Base-by-base conservation (phyloP, 2,888 invertebrate genomes). In the Drosophila kambysellisi region DNA sequence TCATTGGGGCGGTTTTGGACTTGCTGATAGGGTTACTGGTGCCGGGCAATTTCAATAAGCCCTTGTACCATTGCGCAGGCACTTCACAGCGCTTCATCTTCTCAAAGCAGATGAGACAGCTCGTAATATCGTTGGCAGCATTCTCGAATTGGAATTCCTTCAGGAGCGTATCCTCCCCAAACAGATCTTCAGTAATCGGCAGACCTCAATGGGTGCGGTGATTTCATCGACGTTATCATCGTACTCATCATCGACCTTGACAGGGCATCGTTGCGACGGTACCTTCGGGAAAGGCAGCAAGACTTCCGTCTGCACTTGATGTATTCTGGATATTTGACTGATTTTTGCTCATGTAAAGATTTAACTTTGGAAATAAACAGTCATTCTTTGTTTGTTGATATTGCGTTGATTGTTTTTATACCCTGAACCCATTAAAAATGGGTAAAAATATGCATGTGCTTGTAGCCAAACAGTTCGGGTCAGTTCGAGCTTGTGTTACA, bases 61-160 rank as follows among this genome's bases (percentile, higher is more conserved):
- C n/a, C n/a, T n/a, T n/a, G n/a, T n/a, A n/a, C n/a, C n/a, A n/a
- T n/a, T n/a, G n/a, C n/a, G n/a, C n/a, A n/a, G n/a, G n/a, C n/a
- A n/a, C n/a, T n/a, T n/a, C n/a, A n/a, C 80, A 75, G 7, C 93
- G 92, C 33, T 82, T 88, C 80, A 93, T 81, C 50, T 91, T 92
- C 17, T 88, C 91, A 39, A 92, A 88, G 61, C 93, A 93, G 30
- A 93, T 91, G 1, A 93, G 93, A 65, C 93, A 93, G 0, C 78
- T 83, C 15, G 93, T 90, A 7, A 93, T 93, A 52, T 93, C 93
- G 48, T 91, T 89, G 15, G 75, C 62, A 0, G 83, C 80, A 79
- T 92, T 93, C 57, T 93, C 90, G 4, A 70, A 79, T 43, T 92
- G 90, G 43, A 93, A 93, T 9, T 93, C 92, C 57, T 79, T 70